phyloP scores from a whole-genome alignment of 1,140 invertebrate genomes.

The Pseudomyrmex dendroicus region DNA sequence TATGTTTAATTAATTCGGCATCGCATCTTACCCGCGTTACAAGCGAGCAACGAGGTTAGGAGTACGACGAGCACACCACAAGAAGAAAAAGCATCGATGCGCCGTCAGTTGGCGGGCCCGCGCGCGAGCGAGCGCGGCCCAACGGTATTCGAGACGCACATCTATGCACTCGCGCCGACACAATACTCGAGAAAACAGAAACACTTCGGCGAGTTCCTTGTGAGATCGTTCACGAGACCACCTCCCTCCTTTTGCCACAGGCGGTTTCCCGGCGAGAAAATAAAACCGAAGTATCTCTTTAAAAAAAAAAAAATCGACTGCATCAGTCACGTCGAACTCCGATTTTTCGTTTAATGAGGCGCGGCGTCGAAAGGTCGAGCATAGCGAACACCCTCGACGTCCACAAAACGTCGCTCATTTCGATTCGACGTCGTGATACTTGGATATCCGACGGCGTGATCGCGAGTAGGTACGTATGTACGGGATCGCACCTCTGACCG shows the following conservation, averaged over 20 bases:
- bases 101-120: constrained; percentile 49
- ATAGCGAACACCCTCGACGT: background rate
- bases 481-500: constrained; percentile 49
- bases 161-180: constrained; percentile 11
- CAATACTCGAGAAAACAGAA: constrained; percentile 42
- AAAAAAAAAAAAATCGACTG: background rate
- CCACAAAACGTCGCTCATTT: constrained; percentile 1
- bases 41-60: constrained; percentile 54
- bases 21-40: constrained; percentile 18
- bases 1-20: constrained; percentile 41
- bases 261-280: too few relatives aligned
- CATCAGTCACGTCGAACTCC: background rate
- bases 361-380: background rate
- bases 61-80: constrained; percentile 27
- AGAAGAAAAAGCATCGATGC: constrained; percentile 37
- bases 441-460: constrained; percentile 29
- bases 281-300: background rate
- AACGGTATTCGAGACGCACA: constrained; percentile 47
- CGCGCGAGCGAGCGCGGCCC: constrained; percentile 13
- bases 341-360: background rate
- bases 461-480: constrained; percentile 10
- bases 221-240: background rate
- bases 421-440: constrained; percentile 35
- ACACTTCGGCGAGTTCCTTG: constrained; percentile 12
- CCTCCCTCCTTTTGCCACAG: background rate